Percentiles rank a stretch among this genome's conserved stretches.
phyloP scores from a whole-genome alignment of 2,888 invertebrate species.

The Standfussiana lucernea region DNA sequence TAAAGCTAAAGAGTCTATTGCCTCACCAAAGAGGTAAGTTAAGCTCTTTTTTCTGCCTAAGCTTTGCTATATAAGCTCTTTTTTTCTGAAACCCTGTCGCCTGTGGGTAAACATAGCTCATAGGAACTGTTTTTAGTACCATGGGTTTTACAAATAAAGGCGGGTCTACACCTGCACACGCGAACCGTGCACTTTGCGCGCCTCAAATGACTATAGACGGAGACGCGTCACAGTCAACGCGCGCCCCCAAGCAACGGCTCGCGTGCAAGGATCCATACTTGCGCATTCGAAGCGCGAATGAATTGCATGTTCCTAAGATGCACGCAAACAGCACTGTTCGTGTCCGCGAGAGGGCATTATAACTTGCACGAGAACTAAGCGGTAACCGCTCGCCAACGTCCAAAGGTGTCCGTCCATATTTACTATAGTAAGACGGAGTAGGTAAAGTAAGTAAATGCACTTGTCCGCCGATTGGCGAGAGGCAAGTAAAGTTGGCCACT shows the following conservation, averaged over 20 bases:
- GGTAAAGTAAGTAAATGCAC: too few species aligned
- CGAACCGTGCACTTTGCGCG: not conserved
- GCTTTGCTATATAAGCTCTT: too few species aligned
- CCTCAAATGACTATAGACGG: not conserved
- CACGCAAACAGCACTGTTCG: not conserved
- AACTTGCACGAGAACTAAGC: not conserved
- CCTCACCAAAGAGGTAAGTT: not conserved
- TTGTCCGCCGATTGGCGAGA: not conserved
- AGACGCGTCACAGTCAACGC: not conserved
- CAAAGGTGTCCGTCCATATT: not conserved
- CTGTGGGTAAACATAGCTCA: not conserved
- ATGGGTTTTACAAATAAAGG: not conserved
- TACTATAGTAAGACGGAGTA: not conserved
- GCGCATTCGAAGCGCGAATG: not conserved
- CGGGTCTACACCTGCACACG: not conserved
- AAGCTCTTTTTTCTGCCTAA: not conserved
- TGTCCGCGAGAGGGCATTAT: not conserved
- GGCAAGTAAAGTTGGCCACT: not conserved
- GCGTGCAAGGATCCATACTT: not conserved
- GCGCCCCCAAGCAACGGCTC: not conserved
- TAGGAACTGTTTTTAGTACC: not conserved
- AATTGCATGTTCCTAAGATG: not conserved
- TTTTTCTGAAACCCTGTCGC: not conserved
- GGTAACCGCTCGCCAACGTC: not conserved
- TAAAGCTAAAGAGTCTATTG: not conserved